phyloP scores from a whole-genome alignment of 1,140 invertebrate genomes.

The Zaprionus tsacasi region DNA sequence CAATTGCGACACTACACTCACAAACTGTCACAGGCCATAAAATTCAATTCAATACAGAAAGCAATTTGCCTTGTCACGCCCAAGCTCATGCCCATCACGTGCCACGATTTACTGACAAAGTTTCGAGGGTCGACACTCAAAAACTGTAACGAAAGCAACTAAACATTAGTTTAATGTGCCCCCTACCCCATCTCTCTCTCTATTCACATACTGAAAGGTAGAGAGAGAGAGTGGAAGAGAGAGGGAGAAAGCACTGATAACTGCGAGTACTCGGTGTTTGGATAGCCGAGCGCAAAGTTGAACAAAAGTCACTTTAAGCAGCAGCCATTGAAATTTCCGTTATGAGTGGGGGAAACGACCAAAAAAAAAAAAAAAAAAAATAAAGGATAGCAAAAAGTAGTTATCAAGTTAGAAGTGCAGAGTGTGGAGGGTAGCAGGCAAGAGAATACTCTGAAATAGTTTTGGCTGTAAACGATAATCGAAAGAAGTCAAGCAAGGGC shows the following conservation, averaged over 20 bases:
- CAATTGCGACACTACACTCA: conserved; percentile 42
- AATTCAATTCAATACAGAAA: conserved; percentile 75
- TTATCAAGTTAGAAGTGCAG: not conserved
- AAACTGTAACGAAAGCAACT: conserved; percentile 78
- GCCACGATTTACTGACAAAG: conserved; percentile 80
- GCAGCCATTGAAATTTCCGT: conserved; percentile 77
- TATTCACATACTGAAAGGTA: not conserved
- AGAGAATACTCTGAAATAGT: conserved; percentile 7
- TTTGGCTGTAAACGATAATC: too few species aligned
- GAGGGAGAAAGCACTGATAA: conserved; percentile 57
- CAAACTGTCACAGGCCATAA: conserved; percentile 77
- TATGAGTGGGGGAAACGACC: conserved; percentile 56
- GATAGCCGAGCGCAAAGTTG: conserved; percentile 67
- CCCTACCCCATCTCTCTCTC: conserved; percentile 1
- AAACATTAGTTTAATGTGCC: conserved; percentile 78
- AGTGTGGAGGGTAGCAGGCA: not conserved
- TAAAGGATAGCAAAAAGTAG: conserved; percentile 36
- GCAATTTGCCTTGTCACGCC: conserved; percentile 72
- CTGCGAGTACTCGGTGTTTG: conserved; percentile 67
- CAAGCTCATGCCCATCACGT: conserved; percentile 67
- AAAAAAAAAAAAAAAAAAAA: conserved; percentile 43
- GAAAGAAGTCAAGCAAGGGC: not conserved
- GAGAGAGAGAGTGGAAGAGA: not conserved
- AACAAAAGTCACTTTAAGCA: conserved; percentile 81
- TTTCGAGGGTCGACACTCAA: conserved; percentile 75